Conservation (phyloP, 64 coral and sea anemone species). For the Stylophora pistillata region DNA sequence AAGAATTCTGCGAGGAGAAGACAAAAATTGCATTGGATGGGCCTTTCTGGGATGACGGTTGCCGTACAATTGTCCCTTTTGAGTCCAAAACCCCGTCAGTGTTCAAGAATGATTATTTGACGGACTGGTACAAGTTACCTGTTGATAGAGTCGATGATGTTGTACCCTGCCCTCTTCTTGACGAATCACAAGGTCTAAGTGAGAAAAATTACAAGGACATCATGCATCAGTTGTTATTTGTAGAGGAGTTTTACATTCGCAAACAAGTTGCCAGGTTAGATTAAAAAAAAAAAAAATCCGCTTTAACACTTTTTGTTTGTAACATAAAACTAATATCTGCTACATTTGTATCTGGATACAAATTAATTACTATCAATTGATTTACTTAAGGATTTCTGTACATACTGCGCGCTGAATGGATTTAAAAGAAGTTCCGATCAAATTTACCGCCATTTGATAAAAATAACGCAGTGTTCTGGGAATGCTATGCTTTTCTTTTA, state of each 20-base stretch:
- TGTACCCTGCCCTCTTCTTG: constrained; percentile 43
- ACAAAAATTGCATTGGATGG: not conserved
- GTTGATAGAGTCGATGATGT: not conserved
- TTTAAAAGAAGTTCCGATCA: no score
- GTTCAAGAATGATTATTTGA: constrained; percentile 27
- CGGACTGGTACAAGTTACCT: constrained; percentile 1
- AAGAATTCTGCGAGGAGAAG: constrained; percentile 20
- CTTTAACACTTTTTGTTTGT: not conserved
- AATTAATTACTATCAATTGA: no score
- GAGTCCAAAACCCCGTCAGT: not conserved
- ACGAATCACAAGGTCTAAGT: constrained; percentile 18
- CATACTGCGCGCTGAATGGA: no score
- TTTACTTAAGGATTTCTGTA: no score
- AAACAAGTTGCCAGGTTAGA: constrained; percentile 70
- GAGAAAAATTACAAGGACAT: constrained; percentile 60
- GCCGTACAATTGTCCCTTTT: constrained; percentile 3
- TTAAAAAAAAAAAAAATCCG: no score
- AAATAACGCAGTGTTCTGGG: no score
- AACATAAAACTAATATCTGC: not conserved
- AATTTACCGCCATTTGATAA: no score
- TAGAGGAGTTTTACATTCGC: constrained; percentile 77
- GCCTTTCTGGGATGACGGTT: constrained; percentile 19
- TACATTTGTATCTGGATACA: no score
- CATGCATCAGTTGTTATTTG: constrained; percentile 85
- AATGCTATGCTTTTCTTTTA: no score